Base-by-base conservation (phyloP, 2,797 vertebrate species). In the Lepilemur ruficaudatus region DNA sequence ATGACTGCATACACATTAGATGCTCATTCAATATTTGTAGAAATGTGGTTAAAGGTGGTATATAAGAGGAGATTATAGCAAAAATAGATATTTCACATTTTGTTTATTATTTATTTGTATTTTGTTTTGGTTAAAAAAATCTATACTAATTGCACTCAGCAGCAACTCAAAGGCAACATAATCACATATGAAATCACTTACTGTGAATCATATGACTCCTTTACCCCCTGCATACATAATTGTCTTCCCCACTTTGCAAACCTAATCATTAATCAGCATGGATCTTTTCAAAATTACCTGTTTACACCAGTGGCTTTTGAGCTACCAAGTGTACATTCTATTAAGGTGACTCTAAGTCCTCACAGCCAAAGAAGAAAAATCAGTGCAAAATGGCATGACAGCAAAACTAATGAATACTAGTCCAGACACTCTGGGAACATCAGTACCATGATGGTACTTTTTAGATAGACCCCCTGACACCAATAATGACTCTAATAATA, bases 231-330 rank as follows among this genome's bases (percentile, higher is more conserved):
- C 67, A 55, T 91, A 28, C 61, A 75, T 95, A 96, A 97, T 65
- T 65, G 73, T 86, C 81, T 95, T 96, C 46, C 80, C 76, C 43
- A 75, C 80, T 95, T 96, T 94, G 92, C 57, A 96, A 95, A 93
- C 59, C 82, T 97, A 93, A 97, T 96, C 92, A 95, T 94, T 88
- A 92, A 97, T 93, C 97, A 97, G 95, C 96, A 89, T 92, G 96
- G n/a, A 85, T 92, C 92, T 90, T 94, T 94, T 88, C 48, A 59
- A 91, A 97, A 95, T 97, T 94, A 97, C 96, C 92, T 96, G 92
- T 95, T 96, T 95, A 97, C 72, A 79, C 55, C 25, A 85, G 95
- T 92, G 93, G 69, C 83, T 92, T 88, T 65, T 85, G 96, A 94
- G 72, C 72, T 87, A 88, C 84, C 94, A 67, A 95, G 57, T 87